Base-by-base conservation (phyloP, 2,888 invertebrate genomes). In the Lissocephala sabroskyi region DNA sequence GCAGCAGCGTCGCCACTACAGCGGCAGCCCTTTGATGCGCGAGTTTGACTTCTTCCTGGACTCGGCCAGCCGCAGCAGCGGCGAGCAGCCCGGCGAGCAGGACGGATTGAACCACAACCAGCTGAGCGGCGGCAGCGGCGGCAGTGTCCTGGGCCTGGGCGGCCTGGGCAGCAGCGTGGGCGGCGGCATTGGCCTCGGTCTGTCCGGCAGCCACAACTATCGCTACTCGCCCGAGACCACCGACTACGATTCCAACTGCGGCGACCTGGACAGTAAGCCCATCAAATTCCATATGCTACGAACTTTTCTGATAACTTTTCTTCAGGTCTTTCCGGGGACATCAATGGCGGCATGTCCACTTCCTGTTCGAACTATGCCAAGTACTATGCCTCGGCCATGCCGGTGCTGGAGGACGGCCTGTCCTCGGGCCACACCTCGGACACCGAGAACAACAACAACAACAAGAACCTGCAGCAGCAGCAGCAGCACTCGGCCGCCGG, bases 371-470 rank as follows among this genome's bases (percentile, higher is more conserved):
- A 89, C 80, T 88, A 89, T 75, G 86, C 90, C 30, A 88, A 89
- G 82, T 88, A 89, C 85, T 92, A 88, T 85, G 90, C 90, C 41
- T 91, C 90, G 40, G 90, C 90, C 71, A 93, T 97, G 92, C 97
- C 97, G 0, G 92, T 95, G 11, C 89, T 97, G 36, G 96, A 97
- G 82, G 97, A 97, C 84, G 97, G 96, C 0, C 86, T 97, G 49
- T 96, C 96, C 1, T 96, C 96, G 29, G 96, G 96, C 1, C 96
- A 96, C 81, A 95, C 92, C 1, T 96, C 96, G 57, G 97, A 97
- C 80, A 93, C 91, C 0, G 97, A 97, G 85, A 94, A 94, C 82
- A 94, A 76, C 42, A 73, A 77, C 46, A 76, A 65, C 37, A 75
- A 67, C 41, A 74, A 63, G 46, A 75, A 74, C 40, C 50, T 63